Percentiles rank a stretch among this genome's conserved stretches.
These are phyloP conservation scores for Trissolcus japonicus DNA, from an alignment of 2,888 invertebrate species.

Conservation along the genomic window DNA sequence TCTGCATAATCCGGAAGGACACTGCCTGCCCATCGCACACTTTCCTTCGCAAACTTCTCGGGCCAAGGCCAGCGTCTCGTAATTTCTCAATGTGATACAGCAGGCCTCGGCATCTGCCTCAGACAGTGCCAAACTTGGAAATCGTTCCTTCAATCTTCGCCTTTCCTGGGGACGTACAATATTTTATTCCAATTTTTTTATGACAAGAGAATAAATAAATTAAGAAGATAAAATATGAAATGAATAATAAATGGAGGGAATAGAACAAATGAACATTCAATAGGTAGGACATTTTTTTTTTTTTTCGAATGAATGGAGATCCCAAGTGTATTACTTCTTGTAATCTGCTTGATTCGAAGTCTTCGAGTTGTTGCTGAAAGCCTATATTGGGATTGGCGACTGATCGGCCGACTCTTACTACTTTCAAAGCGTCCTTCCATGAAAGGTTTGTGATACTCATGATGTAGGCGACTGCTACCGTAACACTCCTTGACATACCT, in stretches of 20 bases:
- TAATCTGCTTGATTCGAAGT: constrained; percentile 89
- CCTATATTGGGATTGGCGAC: constrained; percentile 98
- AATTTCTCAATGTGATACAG: constrained; percentile 86
- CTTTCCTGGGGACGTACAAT: constrained; percentile 82
- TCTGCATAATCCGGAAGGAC: constrained; percentile 87
- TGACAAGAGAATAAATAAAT: too few species aligned
- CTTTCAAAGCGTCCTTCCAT: constrained; percentile 95
- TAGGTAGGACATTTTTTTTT: neutral
- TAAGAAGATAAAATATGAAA: too few species aligned
- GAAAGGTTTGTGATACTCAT: constrained; percentile 94
- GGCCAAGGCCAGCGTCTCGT: constrained; percentile 87
- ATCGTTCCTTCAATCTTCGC: constrained; percentile 88
- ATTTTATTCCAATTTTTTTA: neutral
- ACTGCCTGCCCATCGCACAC: constrained; percentile 88
- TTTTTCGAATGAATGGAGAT: constrained; percentile 8
- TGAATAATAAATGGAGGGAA: neutral
- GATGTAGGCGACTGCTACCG: constrained; percentile 96
- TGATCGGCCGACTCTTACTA: constrained; percentile 92
- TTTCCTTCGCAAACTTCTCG: constrained; percentile 91
- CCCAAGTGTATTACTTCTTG: constrained; percentile 80
- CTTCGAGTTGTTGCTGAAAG: constrained; percentile 95
- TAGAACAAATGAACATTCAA: neutral
- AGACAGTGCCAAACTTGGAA: constrained; percentile 85
- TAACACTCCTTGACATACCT: constrained; percentile 97
- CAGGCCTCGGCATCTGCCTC: constrained; percentile 87